Evolutionary conservation across 1,140 invertebrate genomes (phyloP), one percentile per base, ranked within the genome.

Genomic region (Dermatophagoides farinae): DNA sequence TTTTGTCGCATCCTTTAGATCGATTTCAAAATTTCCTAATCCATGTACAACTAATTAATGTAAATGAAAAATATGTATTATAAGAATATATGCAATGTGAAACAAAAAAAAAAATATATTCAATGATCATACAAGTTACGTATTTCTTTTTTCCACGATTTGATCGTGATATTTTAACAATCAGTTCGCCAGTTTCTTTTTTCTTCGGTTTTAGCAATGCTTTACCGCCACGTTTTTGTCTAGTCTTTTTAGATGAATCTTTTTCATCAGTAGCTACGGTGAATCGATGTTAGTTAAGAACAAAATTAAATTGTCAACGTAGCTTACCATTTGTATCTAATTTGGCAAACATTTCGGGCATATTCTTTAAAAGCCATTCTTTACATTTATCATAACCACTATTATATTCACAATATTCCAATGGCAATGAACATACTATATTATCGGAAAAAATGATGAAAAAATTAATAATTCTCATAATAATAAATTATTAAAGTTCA

Each of bases 101-200:
- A 53, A 53, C 12, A 18, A 11, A 37, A 22, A 6, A 60, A 47
- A n/a, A 16, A 25, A 57, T 14, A 2, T 57, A 20, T n/a, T 16
- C 11, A 12, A 20, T n/a, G n/a, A 16, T 39, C 22, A 41, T 31
- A 60, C 58, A 51, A 2, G 95, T 99, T 0, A 97, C 91, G 53
- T 85, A 93, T 78, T 98, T 98, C 79, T 97, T 97, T 70, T 97
- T 98, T 53, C 93, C 93, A 67, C 95, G 78, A 16, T 90, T 88
- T 39, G 92, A 87, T 70, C 90, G 80, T 1, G 85, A 92, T 12
- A 97, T 77, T 67, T 82, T 73, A 43, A 83, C 76, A 73, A 85
- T 79, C 68, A 86, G 84, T 49, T 79, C 80, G 65, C 81, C 81
- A 68, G 83, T 69, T 64, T 72, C 81, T 71, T 88, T 85, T 75